Evolutionary conservation across 2,113 vertebrate genomes (phyloP), one percentile per base, ranked within the genome.

Genomic region (Toxostoma redivivum): DNA sequence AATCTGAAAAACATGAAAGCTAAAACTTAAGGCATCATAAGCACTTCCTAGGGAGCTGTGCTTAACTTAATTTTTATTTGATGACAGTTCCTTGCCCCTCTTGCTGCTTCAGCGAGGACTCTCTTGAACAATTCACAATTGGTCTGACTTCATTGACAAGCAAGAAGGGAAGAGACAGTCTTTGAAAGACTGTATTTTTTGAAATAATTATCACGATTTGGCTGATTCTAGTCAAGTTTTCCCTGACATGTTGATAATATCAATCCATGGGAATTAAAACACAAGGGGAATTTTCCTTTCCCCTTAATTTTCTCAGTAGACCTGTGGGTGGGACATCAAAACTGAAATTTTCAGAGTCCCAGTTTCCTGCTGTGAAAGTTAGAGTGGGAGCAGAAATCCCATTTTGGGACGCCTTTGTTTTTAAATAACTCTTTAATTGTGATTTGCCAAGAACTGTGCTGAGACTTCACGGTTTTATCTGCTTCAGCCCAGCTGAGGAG

Each of bases 381-480:
- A 38, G 30, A 38, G 82, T 82, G 81, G 42, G 64, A 86, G 56
- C 44, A 73, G 35, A 88, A 95, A 88, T 91, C 42, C 45, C 72
- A 51, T 86, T 82, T 74, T 62, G 76, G 50, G 42, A 10, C 54
- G 66, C 74, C 67, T 96, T 84, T 93, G 79, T 81, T 94, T 91
- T 86, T 57, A 95, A 96, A 87, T 90, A 85, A 79, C 81, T 96
- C 82, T 90, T 88, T 90, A 89, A 89, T 81, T 94, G 88, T 71
- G 90, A 93, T 79, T 88, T 97, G 88, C 76, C 88, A 92, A 69
- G 76, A 93, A 45, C 47, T 88, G 80, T 70, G 54, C 74, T 65
- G 85, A 92, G 86, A 66, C 42, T 81, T 93, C 53, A 54, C 0
- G 8, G 51, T 53, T 95, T 93, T 87, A 86, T 91, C 74, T 96